These are phyloP conservation scores for Meloe dianella DNA, from an alignment of 2,888 invertebrate species.

Conservation along the genomic window DNA sequence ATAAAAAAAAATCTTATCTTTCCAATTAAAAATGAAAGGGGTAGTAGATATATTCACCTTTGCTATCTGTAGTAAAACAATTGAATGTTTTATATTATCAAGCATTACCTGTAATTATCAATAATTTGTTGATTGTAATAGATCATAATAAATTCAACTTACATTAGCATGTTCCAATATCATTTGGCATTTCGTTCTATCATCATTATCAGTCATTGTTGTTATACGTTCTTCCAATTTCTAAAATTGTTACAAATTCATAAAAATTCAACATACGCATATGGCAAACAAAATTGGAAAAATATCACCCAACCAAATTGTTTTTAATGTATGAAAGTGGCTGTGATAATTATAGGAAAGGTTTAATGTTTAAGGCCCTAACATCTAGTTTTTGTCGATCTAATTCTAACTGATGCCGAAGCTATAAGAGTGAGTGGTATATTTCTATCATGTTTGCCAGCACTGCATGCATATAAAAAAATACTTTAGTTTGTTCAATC, in stretches of 20 bases:
- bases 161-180: constrained; percentile 80
- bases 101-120: constrained; percentile 76
- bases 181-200: constrained; percentile 71
- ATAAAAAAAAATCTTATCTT: constrained; percentile 4
- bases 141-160: constrained; percentile 57
- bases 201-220: constrained; percentile 67
- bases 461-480: constrained; percentile 34
- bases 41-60: constrained; percentile 70
- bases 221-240: constrained; percentile 72
- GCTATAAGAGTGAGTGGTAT: too few relatives aligned
- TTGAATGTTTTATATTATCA: constrained; percentile 97
- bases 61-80: constrained; percentile 96
- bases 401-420: too few relatives aligned
- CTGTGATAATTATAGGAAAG: too few relatives aligned
- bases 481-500: constrained; percentile 88
- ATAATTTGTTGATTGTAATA: neutral
- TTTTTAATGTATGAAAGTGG: too few relatives aligned
- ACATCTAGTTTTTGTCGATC: too few relatives aligned
- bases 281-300: too few relatives aligned
- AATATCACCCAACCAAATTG: too few relatives aligned
- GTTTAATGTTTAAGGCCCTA: too few relatives aligned
- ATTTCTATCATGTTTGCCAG: too few relatives aligned
- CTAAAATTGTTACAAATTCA: constrained; percentile 60
- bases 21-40: constrained; percentile 24
- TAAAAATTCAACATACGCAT: neutral